Percentiles rank a stretch among this genome's conserved stretches.
Evolutionary conservation across 2,888 invertebrate genomes (phyloP).

Genomic region (Zaprionus lineosus): DNA sequence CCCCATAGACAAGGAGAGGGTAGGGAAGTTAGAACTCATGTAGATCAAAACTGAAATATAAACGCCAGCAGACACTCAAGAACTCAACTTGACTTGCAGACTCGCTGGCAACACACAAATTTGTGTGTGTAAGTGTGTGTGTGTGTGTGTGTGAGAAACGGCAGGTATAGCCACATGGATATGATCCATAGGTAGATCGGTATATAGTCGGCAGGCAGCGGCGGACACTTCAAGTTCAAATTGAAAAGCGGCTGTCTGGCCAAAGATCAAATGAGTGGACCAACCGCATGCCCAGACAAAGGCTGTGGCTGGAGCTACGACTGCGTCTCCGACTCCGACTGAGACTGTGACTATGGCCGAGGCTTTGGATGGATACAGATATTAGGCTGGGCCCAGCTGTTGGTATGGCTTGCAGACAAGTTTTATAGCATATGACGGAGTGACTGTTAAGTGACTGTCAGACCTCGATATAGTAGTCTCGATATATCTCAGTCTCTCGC

Average conservation of each 20-base stretch:
- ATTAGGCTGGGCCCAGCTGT: slow-evolving; percentile 38
- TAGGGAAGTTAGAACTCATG: slow-evolving; percentile 17
- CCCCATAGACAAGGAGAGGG: not conserved
- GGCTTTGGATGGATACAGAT: not conserved
- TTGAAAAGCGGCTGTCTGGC: slow-evolving; percentile 65
- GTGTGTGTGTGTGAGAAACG: no score
- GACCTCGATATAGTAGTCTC: no score
- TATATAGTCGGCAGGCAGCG: slow-evolving; percentile 9
- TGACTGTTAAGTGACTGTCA: slow-evolving; percentile 47
- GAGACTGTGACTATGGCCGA: slow-evolving; percentile 8
- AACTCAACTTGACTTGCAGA: slow-evolving; percentile 30
- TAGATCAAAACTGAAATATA: slow-evolving; percentile 18
- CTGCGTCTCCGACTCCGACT: not conserved
- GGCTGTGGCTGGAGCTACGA: slow-evolving; percentile 12
- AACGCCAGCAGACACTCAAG: slow-evolving; percentile 27
- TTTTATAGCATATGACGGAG: slow-evolving; percentile 36
- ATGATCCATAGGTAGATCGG: slow-evolving; percentile 14
- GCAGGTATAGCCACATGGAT: no score
- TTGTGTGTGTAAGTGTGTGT: no score
- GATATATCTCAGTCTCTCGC: not conserved
- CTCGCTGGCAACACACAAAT: slow-evolving; percentile 35
- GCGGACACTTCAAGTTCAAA: slow-evolving; percentile 72
- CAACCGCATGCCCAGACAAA: slow-evolving; percentile 73
- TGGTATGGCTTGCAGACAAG: slow-evolving; percentile 48
- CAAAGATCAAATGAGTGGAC: slow-evolving; percentile 61